These are phyloP conservation scores for Arctocebus calabarensis DNA, from an alignment of 2,797 vertebrate genomes.

Conservation along the genomic window DNA sequence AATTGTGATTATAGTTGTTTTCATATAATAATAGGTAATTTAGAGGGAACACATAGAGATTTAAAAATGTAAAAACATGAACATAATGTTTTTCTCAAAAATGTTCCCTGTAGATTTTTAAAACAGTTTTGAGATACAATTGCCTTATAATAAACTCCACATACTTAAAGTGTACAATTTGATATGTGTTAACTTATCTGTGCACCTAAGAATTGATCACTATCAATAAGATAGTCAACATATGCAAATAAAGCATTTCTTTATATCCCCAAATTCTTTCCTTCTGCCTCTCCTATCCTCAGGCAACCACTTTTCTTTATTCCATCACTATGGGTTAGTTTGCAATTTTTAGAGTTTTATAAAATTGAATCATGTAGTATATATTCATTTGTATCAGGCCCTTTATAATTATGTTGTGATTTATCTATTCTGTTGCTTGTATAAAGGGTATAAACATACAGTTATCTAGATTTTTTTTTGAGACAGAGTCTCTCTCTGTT, in stretches of 20 bases:
- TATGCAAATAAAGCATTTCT: background rate
- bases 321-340: background rate
- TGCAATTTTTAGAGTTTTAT: constrained; percentile 1
- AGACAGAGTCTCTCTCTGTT: no score
- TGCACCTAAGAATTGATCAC: background rate
- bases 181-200: background rate
- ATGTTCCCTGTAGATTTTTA: background rate
- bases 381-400: background rate
- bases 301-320: background rate
- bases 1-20: constrained; percentile 25
- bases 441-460: background rate
- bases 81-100: constrained; percentile 22
- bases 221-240: background rate
- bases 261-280: background rate
- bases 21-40: background rate
- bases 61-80: background rate
- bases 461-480: background rate
- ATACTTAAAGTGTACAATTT: background rate
- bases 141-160: background rate
- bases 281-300: background rate
- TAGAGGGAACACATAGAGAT: background rate
- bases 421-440: background rate
- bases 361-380: background rate
- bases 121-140: background rate
- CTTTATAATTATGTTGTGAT: background rate